Evolutionary conservation across 2,888 invertebrate species (phyloP).

Genomic region (Meteorus colon): DNA sequence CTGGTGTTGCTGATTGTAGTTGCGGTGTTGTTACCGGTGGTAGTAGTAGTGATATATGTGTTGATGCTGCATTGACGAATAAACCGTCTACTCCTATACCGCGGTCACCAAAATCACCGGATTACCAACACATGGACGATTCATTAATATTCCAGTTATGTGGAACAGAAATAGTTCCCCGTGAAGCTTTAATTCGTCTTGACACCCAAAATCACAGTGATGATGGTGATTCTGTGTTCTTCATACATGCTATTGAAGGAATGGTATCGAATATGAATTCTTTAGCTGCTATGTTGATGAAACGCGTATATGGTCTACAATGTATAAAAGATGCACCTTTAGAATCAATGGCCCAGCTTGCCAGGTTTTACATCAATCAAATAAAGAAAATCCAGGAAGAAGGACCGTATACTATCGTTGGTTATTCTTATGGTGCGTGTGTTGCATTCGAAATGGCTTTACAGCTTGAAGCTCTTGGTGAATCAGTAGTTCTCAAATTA

Average conservation of each 20-base stretch:
- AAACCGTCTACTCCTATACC: slow-evolving; percentile 71
- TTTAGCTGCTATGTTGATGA: slow-evolving; percentile 83
- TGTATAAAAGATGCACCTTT: slow-evolving; percentile 86
- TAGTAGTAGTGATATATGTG: slow-evolving; percentile 38
- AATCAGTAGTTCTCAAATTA: slow-evolving; percentile 80
- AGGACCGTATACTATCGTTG: slow-evolving; percentile 91
- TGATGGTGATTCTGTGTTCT: slow-evolving; percentile 77
- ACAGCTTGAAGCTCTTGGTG: slow-evolving; percentile 82
- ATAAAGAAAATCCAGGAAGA: slow-evolving; percentile 84
- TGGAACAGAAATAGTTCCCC: slow-evolving; percentile 83
- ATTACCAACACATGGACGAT: slow-evolving; percentile 48
- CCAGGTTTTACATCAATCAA: slow-evolving; percentile 82
- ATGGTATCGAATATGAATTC: slow-evolving; percentile 81
- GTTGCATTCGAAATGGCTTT: slow-evolving; percentile 96
- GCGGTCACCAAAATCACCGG: slow-evolving; percentile 60
- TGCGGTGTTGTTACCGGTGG: too few species aligned
- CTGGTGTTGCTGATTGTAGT: slow-evolving; percentile 48
- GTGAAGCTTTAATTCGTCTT: slow-evolving; percentile 81
- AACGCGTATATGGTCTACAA: slow-evolving; percentile 92
- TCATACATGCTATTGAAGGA: slow-evolving; percentile 92
- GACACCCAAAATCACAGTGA: slow-evolving; percentile 74
- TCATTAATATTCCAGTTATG: slow-evolving; percentile 73
- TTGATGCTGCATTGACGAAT: slow-evolving; percentile 61
- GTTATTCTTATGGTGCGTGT: slow-evolving; percentile 96
- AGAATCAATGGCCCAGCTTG: slow-evolving; percentile 82